Conservation (phyloP, 2,888 invertebrate species). For the Megastigmus dorsalis region DNA sequence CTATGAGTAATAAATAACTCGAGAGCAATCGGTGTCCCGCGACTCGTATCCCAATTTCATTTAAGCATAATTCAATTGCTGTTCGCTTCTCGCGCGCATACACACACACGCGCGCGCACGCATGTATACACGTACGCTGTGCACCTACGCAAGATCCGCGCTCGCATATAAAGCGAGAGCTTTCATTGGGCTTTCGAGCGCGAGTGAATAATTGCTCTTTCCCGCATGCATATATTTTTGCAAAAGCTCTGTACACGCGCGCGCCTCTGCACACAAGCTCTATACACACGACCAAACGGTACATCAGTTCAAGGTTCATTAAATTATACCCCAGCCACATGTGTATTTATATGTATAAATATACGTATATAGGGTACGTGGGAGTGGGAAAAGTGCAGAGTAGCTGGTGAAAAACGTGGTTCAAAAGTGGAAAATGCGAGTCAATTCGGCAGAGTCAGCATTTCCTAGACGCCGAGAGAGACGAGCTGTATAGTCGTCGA, state of each 20-base stretch:
- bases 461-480: not conserved
- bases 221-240: constrained; percentile 27
- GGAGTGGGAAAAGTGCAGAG: constrained; percentile 16
- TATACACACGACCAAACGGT: too few species aligned
- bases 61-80: constrained; percentile 55
- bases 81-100: not conserved
- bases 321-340: constrained; percentile 56
- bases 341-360: not conserved
- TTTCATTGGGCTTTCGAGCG: constrained; percentile 51
- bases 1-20: constrained; percentile 54
- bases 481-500: not conserved
- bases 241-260: constrained; percentile 12
- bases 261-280: constrained; percentile 48
- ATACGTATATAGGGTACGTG: not conserved
- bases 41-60: constrained; percentile 51
- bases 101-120: not conserved
- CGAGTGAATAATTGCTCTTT: constrained; percentile 50
- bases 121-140: not conserved
- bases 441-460: constrained; percentile 56
- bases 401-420: too few species aligned
- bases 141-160: constrained; percentile 44
- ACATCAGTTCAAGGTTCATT: constrained; percentile 56
- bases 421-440: constrained; percentile 62
- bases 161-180: constrained; percentile 47
- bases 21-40: constrained; percentile 52